Conservation (phyloP, 2,888 invertebrate species). For the Diarsia mendica region DNA sequence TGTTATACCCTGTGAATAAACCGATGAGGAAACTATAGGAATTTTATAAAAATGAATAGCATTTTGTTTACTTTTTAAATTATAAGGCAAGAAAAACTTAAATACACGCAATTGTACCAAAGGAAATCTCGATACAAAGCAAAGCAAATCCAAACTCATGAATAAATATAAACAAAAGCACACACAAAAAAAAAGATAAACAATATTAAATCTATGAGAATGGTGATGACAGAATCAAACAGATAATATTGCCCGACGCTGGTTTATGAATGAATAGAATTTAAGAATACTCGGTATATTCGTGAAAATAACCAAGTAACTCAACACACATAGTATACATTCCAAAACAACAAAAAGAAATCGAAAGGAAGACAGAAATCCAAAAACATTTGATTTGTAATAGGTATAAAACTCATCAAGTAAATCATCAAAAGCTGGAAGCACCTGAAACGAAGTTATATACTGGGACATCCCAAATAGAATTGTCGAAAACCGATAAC, state of each 20-base stretch:
- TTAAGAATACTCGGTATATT: not conserved
- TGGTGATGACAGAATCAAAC: no score
- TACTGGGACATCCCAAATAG: slow-evolving; percentile 79
- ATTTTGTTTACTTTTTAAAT: not conserved
- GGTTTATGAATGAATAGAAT: no score
- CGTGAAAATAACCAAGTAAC: not conserved
- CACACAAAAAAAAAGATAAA: no score
- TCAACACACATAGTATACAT: not conserved
- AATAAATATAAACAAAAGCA: not conserved
- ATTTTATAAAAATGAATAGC: no score
- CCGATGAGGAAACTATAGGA: not conserved
- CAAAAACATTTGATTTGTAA: slow-evolving; percentile 28
- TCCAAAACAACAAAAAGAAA: not conserved
- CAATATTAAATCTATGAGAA: no score
- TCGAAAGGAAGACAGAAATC: not conserved
- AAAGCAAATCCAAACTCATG: not conserved
- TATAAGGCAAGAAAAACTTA: not conserved
- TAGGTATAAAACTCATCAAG: slow-evolving; percentile 26
- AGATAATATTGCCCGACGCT: no score
- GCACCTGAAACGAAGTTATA: slow-evolving; percentile 85
- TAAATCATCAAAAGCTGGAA: slow-evolving; percentile 52
- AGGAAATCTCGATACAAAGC: not conserved
- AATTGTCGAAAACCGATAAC: slow-evolving; percentile 86
- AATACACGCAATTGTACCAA: not conserved
- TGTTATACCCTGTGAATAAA: not conserved